A percentile compares a stretch with the other conserved stretches of the same genome.
Conservation (phyloP, 2,888 invertebrate species). For the Luperina testacea region DNA sequence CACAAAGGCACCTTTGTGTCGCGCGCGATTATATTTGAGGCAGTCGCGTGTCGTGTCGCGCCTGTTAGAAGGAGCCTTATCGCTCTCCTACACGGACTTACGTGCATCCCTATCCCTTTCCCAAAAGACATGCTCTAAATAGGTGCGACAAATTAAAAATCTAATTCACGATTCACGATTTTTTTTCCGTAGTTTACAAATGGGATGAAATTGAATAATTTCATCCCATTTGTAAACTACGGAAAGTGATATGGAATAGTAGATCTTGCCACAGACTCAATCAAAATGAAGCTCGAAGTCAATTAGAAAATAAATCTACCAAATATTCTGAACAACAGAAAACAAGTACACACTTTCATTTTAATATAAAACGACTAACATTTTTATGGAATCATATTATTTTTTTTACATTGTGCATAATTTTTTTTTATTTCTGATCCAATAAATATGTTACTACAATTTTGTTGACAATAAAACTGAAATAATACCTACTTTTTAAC, state of each 20-base stretch:
- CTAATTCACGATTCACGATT: no score
- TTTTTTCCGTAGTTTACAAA: no score
- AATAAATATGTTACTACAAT: neutral
- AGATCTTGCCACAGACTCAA: neutral
- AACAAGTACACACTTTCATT: conserved; percentile 44
- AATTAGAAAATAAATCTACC: conserved; percentile 26
- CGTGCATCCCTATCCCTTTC: no score
- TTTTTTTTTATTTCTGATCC: conserved; percentile 14
- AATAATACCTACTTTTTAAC: neutral
- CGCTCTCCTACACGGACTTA: no score
- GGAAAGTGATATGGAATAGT: neutral
- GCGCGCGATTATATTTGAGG: no score
- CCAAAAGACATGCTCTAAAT: no score
- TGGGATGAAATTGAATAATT: no score
- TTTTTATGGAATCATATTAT: conserved; percentile 30
- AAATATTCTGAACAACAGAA: conserved; percentile 30
- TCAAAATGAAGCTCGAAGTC: neutral
- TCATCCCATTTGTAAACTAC: neutral
- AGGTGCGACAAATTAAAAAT: no score
- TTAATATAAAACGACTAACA: conserved; percentile 28
- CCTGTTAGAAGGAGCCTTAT: no score
- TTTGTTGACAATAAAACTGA: conserved; percentile 2
- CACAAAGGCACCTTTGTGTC: no score
- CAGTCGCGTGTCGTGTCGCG: no score
- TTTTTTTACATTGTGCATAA: neutral